A percentile compares a stretch with the other conserved stretches of the same genome.
Conservation (phyloP, 1,140 invertebrate species). For the Muscidifurax raptorellus region DNA sequence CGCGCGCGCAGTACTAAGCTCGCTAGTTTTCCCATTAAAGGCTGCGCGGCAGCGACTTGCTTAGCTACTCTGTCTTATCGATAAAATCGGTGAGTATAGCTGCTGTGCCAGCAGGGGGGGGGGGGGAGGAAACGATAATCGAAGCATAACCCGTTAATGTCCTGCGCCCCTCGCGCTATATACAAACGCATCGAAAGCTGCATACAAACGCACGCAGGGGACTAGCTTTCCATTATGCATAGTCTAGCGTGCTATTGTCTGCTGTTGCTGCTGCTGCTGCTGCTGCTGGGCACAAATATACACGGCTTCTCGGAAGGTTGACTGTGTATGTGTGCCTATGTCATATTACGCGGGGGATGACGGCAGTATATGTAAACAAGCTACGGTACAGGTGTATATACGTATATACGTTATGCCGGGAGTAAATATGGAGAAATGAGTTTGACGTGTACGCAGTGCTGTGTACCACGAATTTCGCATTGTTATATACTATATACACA, state of each 20-base stretch:
- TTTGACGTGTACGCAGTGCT: not conserved
- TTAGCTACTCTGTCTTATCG: conserved; percentile 17
- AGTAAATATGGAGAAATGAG: conserved; percentile 43
- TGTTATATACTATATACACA: too few species aligned
- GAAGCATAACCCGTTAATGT: conserved; percentile 48
- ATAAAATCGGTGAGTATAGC: conserved; percentile 26
- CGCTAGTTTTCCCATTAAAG: conserved; percentile 12
- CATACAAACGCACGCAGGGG: conserved; percentile 11
- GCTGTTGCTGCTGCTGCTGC: not conserved
- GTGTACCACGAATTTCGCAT: not conserved
- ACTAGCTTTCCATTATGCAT: conserved; percentile 22
- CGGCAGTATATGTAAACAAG: conserved; percentile 32
- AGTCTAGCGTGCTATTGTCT: not conserved
- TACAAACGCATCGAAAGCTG: conserved; percentile 28
- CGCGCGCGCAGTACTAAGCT: not conserved
- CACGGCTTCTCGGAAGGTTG: not conserved
- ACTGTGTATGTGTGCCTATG: not conserved
- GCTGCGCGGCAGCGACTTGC: not conserved
- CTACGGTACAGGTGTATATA: conserved; percentile 25
- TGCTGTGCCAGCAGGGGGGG: not conserved
- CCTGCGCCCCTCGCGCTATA: too few species aligned
- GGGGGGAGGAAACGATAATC: conserved; percentile 34
- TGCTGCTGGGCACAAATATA: not conserved
- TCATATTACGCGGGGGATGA: conserved; percentile 10
- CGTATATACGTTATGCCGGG: not conserved